Base-by-base conservation (phyloP, 2,797 vertebrate genomes). In the Protonibea diacanthus region DNA sequence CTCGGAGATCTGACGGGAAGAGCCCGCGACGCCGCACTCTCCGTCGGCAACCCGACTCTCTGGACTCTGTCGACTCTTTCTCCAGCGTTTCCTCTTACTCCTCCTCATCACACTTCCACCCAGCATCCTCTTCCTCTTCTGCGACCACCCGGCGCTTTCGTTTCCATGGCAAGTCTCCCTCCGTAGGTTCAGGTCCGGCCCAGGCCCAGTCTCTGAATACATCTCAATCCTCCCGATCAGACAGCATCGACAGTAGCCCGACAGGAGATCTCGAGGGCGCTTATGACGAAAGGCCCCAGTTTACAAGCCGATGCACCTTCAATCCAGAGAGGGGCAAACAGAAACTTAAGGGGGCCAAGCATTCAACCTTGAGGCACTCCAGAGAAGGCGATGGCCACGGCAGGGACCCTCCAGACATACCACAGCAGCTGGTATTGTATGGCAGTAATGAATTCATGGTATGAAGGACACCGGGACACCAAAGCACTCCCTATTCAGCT, bases 381-480 rank as follows among this genome's bases (percentile, higher is more conserved):
- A 93, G 92, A 0, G 96, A 97, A 14, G 93, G 92, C 1, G 78
- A 89, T 0, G 89, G 91, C 60, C 94, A 79, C 18, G 92, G 95
- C 87, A 96, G 94, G 83, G 97, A 97, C 53, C 88, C 96, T 92
- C 68, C 86, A 91, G 74, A 93, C 76, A 74, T 96, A 0, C 2
- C 95, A 38, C 97, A 96, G 82, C 96, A 96, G 85, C 87, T 96
- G 21, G 95, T 98, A 42, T 87, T 98, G 77, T 97, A 97, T 63
- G 97, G 97, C 87, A 98, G 89, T 86, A 98, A 98, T 10, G 98
- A 99, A 91, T 99, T 99, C 92, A 99, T 99, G 98, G 98, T 99
- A 83, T 99, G 95, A 99, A 91, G 90, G 85, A 89, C 78, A 49
- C 49, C 23, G 68, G 70, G 73, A 64, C 74, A 83, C 80, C 87